Evolutionary conservation across 2,797 vertebrate genomes (phyloP), one percentile per base, ranked within the genome.

Genomic region (Atherinosoma microstoma): DNA sequence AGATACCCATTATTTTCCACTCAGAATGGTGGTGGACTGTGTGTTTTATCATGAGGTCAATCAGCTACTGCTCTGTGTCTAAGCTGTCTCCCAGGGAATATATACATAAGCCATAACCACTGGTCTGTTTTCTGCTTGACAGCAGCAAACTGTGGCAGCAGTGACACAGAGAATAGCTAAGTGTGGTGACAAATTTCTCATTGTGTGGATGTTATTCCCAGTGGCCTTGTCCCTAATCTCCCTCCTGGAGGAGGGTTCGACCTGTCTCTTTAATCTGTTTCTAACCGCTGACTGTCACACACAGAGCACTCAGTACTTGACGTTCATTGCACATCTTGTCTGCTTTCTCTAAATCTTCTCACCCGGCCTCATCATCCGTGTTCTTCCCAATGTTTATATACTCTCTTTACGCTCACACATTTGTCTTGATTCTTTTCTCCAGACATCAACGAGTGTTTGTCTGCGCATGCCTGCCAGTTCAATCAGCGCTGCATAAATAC

Each of bases 361-460:
- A 49, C 40, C 42, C 47, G 29, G 18, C 7, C 0, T 78, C 78
- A 67, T 68, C 15, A 42, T 4, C 72, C 40, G 20, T 57, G 4
- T 45, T 12, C 38, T 73, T 68, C 58, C 38, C 9, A 58, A 73
- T 68, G 58, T 69, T 36, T 10, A 51, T 67, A 49, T 54, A 56
- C 58, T 66, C 58, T 70, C 62, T 42, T 75, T 30, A 16, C 67
- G 30, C 53, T 69, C 63, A 75, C 66, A 70, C 73, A 22, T 67
- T 75, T 83, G 64, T 79, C 62, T 60, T 64, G 27, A 51, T 66
- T 79, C 22, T 56, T 67, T 68, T 51, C 38, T 67, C 20, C 88
- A 98, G 97, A 99, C 84, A 75, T 97, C 74, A 96, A 99, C 2
- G 97, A 99, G 92, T 98, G 98, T 36, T 87, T 95, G 16, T 95